Evolutionary conservation across 2,888 invertebrate genomes (phyloP).

Genomic region (Pycnomerus fuliginosus): DNA sequence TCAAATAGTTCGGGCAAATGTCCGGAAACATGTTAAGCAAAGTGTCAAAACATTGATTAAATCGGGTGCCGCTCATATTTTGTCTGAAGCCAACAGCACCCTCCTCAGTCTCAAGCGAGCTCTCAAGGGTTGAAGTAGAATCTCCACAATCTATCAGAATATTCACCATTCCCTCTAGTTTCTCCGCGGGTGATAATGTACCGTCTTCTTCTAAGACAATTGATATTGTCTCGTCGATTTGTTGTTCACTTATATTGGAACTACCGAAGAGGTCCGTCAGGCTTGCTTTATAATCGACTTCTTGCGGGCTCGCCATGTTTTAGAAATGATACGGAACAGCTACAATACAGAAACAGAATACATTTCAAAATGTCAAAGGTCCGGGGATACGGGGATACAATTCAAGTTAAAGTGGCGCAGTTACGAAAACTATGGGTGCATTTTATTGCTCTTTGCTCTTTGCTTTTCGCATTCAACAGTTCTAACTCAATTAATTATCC

Average conservation of each 20-base stretch:
- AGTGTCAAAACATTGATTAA: constrained; percentile 2
- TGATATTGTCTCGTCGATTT: constrained; percentile 9
- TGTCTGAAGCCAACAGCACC: neutral
- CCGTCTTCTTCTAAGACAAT: constrained; percentile 6
- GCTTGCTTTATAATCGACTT: neutral
- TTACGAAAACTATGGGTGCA: too few relatives aligned
- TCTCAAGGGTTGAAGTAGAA: constrained; percentile 1
- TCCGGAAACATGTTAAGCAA: constrained; percentile 25
- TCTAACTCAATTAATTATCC: too few relatives aligned
- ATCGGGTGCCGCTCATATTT: neutral
- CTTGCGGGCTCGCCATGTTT: too few relatives aligned
- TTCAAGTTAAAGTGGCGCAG: too few relatives aligned
- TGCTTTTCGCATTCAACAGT: too few relatives aligned
- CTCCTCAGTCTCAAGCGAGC: neutral
- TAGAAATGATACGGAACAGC: too few relatives aligned
- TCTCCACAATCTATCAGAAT: constrained; percentile 13
- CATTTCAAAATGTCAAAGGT: too few relatives aligned
- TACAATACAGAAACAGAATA: too few relatives aligned
- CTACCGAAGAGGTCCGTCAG: neutral
- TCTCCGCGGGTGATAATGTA: constrained; percentile 5
- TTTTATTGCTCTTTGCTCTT: too few relatives aligned
- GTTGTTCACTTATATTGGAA: neutral
- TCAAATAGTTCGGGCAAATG: constrained; percentile 19
- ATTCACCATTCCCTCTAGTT: constrained; percentile 17
- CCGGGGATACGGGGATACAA: too few relatives aligned